These are phyloP conservation scores for Orestias chungarensis DNA, from an alignment of 2,797 vertebrate species.

Conservation along the genomic window DNA sequence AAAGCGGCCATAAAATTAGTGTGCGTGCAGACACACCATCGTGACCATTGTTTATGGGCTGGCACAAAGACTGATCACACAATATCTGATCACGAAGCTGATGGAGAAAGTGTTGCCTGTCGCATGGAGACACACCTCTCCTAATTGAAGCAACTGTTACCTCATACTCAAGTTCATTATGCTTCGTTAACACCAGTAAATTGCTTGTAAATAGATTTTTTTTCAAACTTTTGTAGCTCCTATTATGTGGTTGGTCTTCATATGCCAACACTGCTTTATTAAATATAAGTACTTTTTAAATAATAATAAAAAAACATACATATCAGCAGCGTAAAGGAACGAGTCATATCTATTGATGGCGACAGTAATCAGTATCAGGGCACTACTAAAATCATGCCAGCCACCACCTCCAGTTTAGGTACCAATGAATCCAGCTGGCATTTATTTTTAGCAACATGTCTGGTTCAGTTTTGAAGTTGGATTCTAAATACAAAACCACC, in stretches of 20 bases:
- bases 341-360: no score
- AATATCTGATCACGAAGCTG: background rate
- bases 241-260: background rate
- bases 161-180: background rate
- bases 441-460: background rate
- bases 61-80: constrained; percentile 10
- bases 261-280: background rate
- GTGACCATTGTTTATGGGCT: constrained; percentile 9
- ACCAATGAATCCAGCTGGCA: background rate
- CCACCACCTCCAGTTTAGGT: background rate
- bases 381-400: background rate
- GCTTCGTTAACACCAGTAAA: no score
- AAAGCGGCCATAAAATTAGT: constrained; percentile 39
- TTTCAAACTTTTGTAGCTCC: background rate
- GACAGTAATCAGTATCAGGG: background rate
- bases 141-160: background rate
- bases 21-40: constrained; percentile 10
- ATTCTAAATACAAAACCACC: background rate
- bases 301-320: background rate
- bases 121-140: constrained; percentile 27
- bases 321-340: background rate
- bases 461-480: background rate
- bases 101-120: constrained; percentile 9
- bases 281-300: background rate
- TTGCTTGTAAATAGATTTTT: no score